Conservation (phyloP, 2,113 vertebrate genomes). For the Eublepharis macularius region DNA sequence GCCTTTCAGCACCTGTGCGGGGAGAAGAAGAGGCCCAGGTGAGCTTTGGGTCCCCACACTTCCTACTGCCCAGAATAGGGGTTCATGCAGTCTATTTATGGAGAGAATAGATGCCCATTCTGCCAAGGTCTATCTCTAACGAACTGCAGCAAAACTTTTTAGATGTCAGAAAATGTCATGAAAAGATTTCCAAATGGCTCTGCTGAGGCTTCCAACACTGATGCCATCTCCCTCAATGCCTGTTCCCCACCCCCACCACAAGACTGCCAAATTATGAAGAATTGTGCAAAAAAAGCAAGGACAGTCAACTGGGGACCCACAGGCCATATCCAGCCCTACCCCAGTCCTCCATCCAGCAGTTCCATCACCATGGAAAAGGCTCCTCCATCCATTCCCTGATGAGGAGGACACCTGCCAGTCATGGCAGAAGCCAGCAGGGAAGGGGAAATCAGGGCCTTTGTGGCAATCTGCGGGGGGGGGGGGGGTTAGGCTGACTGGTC, state of each 20-base stretch:
- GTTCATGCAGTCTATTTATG: neutral
- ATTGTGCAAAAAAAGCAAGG: no score
- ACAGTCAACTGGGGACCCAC: neutral
- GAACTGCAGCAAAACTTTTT: neutral
- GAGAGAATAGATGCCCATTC: neutral
- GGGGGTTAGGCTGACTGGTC: no score
- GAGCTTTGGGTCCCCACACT: neutral
- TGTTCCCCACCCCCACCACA: neutral
- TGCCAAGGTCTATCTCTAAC: neutral
- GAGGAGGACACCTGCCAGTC: neutral
- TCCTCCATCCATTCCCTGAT: neutral
- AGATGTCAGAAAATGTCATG: neutral
- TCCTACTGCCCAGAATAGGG: neutral
- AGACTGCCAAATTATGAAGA: no score
- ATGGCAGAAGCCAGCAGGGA: neutral
- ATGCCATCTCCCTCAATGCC: neutral
- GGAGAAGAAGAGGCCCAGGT: neutral
- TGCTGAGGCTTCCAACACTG: neutral
- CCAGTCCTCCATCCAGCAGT: no score
- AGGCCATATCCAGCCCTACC: no score
- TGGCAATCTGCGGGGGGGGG: no score
- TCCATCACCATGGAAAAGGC: no score
- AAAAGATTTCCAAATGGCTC: neutral
- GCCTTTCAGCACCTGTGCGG: conserved; percentile 91
- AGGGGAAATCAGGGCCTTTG: no score